Percentiles rank a stretch among this genome's conserved stretches.
phyloP scores from a whole-genome alignment of 2,888 invertebrate species.

The Ophion obscuratus region DNA sequence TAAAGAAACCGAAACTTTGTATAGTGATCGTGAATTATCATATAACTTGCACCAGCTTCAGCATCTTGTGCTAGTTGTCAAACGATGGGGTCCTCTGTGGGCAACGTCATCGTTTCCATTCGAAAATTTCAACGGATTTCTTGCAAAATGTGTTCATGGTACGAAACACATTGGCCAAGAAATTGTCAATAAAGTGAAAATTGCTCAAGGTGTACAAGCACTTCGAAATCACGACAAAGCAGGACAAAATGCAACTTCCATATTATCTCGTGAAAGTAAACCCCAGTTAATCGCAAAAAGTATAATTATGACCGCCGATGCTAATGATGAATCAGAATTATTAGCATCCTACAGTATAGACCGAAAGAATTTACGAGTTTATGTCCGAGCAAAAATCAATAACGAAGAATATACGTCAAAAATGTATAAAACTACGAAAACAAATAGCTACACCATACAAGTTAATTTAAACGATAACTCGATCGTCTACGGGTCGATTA shows the following conservation, averaged over 20 bases:
- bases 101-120: conserved; percentile 69
- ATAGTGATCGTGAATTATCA: conserved; percentile 61
- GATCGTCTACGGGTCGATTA: conserved; percentile 52
- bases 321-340: conserved; percentile 30
- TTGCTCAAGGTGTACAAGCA: conserved; percentile 64
- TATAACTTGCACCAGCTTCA: conserved; percentile 71
- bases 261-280: conserved; percentile 14
- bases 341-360: conserved; percentile 38
- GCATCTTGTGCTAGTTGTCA: conserved; percentile 67
- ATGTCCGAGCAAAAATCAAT: conserved; percentile 56
- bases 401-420: conserved; percentile 57
- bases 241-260: conserved; percentile 24
- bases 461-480: conserved; percentile 41
- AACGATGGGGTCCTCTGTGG: conserved; percentile 71
- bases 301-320: conserved; percentile 23
- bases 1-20: conserved; percentile 56
- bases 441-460: conserved; percentile 56
- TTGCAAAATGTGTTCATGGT: conserved; percentile 67
- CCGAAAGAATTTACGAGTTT: conserved; percentile 25
- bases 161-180: conserved; percentile 65
- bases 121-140: conserved; percentile 70
- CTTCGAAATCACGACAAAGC: conserved; percentile 45
- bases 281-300: conserved; percentile 26
- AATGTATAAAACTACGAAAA: conserved; percentile 61
- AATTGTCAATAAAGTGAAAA: conserved; percentile 65